Conservation (phyloP, 2,113 vertebrate species). For the Anser cygnoides region DNA sequence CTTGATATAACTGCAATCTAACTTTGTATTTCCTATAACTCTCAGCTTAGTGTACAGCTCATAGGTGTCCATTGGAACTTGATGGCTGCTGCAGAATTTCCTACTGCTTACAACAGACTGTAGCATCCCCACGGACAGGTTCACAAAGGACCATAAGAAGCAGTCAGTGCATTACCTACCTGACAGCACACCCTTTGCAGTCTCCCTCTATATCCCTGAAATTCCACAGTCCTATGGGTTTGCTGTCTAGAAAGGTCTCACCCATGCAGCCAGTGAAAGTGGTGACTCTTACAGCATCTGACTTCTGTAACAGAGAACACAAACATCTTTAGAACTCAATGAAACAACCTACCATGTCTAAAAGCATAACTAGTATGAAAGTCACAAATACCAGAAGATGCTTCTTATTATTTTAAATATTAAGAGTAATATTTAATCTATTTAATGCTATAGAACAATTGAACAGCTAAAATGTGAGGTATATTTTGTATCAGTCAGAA, state of each 20-base stretch:
- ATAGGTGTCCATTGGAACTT: not conserved
- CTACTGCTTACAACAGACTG: accelerated
- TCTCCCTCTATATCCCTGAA: slow-evolving; percentile 93
- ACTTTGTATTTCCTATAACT: not conserved
- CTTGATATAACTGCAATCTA: not conserved
- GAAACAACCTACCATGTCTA: not conserved
- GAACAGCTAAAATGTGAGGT: not conserved
- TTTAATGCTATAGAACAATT: not conserved
- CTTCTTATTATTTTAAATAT: not conserved
- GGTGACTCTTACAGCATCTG: slow-evolving; percentile 89
- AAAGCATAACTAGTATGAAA: not conserved
- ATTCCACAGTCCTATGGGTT: slow-evolving; percentile 97
- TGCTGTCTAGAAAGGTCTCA: slow-evolving; percentile 92
- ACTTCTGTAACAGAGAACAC: slow-evolving; percentile 80
- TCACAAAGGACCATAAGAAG: not conserved
- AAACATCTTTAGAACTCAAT: not conserved
- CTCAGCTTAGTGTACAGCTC: not conserved
- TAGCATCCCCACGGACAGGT: not conserved
- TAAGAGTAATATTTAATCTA: not conserved
- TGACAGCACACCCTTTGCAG: slow-evolving; percentile 93
- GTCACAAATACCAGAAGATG: not conserved
- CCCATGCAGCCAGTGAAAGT: slow-evolving; percentile 97
- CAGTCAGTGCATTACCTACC: slow-evolving; percentile 74
- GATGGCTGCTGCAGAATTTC: not conserved
- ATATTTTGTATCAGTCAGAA: not conserved